Evolutionary conservation across 2,113 vertebrate species (phyloP), one percentile per base, ranked within the genome.

Genomic region (Chaenogobius annularis): DNA sequence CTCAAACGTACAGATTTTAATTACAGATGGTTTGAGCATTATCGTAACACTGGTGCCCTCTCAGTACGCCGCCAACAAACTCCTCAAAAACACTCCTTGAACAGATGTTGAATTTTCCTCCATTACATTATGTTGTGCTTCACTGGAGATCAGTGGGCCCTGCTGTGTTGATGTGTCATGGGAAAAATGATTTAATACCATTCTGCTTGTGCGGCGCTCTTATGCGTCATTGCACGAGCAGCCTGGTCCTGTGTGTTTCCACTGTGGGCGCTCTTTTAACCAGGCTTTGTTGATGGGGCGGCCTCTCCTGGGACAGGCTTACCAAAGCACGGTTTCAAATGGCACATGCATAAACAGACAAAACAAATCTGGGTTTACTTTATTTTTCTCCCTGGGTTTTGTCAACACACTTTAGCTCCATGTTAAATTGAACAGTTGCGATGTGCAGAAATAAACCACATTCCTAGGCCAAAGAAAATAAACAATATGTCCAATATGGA

Each of bases 301-400:
- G 52, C 46, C 62, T 35, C 69, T 73, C 43, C 22, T 43, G 58
- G n/a, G 8, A 0, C 67, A 22, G 17, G 10, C 61, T 63, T 31
- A 31, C 26, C 26, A 31, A 31, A 31, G 26, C 12, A 20, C 70
- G 26, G 7, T 19, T 73, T 58, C 80, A 79, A 83, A 89, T 7
- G 68, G 37, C 19, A 75, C 59, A 76, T 61, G 43, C 68, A 72
- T 81, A 78, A 86, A 72, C 69, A 70, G 54, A 65, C 64, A 52
- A 35, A 77, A 70, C 35, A 61, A 55, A 68, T 58, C 7, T 17
- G 48, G 66, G 69, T 78, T 78, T 68, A 58, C 72, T 81, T 78
- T 69, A 82, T 19, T 23, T 15, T 11, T 50, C 37, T 17, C 74
- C 52, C 48, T 70, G 20, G 1, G 9, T n/a, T 44, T 43, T n/a